Percentiles rank a stretch among this genome's conserved stretches.
Conservation (phyloP, 2,113 vertebrate genomes). For the Gallinago undulata region DNA sequence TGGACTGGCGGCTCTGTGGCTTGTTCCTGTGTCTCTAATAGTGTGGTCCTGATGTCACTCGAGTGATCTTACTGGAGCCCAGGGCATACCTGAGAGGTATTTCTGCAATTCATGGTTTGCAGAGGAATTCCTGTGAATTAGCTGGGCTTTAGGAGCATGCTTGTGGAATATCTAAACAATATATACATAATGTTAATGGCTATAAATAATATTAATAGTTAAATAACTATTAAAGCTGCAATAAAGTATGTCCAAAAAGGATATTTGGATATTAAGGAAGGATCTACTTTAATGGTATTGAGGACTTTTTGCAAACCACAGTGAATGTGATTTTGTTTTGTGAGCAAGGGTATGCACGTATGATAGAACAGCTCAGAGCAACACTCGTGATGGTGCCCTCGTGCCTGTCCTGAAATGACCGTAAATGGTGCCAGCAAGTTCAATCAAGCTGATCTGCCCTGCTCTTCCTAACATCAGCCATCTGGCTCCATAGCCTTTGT, state of each 20-base stretch:
- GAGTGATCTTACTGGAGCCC: background rate
- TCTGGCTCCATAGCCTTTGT: background rate
- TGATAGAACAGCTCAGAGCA: background rate
- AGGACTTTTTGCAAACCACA: background rate
- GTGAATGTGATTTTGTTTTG: background rate
- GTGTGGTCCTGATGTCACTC: background rate
- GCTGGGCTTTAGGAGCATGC: background rate
- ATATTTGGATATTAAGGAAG: background rate
- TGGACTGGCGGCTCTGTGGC: background rate
- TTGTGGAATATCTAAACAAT: background rate
- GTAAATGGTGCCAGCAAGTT: background rate
- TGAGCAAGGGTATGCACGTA: background rate
- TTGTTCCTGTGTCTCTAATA: background rate
- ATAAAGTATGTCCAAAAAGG: background rate
- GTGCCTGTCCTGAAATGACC: background rate
- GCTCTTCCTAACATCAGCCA: conserved; percentile 3
- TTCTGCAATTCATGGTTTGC: background rate
- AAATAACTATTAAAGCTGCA: background rate
- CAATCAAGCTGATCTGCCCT: background rate
- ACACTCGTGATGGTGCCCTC: background rate
- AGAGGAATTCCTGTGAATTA: background rate
- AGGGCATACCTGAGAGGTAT: background rate
- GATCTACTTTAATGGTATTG: background rate
- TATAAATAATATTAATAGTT: background rate
- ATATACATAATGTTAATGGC: background rate